phyloP scores from a whole-genome alignment of 2,113 vertebrate species.

The Hippolais icterina region DNA sequence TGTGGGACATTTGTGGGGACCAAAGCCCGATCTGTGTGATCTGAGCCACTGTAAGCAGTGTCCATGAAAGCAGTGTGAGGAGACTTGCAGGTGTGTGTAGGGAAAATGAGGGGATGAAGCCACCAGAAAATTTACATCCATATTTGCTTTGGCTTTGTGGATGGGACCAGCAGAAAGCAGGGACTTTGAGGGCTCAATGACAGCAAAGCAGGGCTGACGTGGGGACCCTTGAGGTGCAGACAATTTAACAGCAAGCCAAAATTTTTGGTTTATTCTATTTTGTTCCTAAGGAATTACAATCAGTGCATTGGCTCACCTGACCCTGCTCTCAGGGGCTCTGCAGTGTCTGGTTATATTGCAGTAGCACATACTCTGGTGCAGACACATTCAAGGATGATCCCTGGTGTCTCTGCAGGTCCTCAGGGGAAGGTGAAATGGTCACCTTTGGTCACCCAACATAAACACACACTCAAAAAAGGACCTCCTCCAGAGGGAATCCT shows the following conservation, averaged over 20 bases:
- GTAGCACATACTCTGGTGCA: not conserved
- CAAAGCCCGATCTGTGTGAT: fast-evolving
- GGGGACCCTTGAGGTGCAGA: not conserved
- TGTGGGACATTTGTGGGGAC: too few relatives aligned
- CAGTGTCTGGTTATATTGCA: not conserved
- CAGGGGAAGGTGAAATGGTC: not conserved
- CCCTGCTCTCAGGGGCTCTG: not conserved
- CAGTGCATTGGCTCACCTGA: not conserved
- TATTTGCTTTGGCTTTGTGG: not conserved
- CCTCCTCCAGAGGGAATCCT: not conserved
- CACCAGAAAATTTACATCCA: not conserved
- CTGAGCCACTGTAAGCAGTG: not conserved
- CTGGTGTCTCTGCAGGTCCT: not conserved
- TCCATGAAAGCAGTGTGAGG: not conserved
- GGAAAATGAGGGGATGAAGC: not conserved
- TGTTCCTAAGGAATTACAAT: not conserved
- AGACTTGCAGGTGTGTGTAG: not conserved
- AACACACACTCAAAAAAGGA: not conserved
- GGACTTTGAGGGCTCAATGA: fast-evolving
- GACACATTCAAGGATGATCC: not conserved
- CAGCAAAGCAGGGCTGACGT: fast-evolving
- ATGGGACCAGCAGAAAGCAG: not conserved
- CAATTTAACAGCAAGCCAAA: not conserved
- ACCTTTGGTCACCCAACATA: not conserved
- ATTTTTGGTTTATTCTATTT: slow-evolving; percentile 34